These are phyloP conservation scores for Pseudois nayaur DNA, from an alignment of 2,113 vertebrate species.

Conservation along the genomic window DNA sequence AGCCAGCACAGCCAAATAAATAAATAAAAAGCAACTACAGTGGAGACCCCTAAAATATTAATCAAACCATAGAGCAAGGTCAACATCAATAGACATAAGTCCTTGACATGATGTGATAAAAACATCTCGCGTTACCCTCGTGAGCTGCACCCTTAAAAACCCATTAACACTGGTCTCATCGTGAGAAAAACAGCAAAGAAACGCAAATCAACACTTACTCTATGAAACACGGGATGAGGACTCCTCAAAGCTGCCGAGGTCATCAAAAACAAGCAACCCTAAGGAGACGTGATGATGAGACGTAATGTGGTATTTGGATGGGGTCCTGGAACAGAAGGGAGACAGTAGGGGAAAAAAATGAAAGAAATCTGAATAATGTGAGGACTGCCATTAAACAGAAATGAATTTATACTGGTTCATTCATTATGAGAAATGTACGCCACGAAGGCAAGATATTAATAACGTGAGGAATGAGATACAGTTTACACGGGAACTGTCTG, in stretches of 20 bases:
- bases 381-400: not conserved
- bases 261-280: not conserved
- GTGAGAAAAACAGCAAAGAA: not conserved
- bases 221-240: no score
- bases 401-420: no score
- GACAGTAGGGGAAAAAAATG: not conserved
- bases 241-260: not conserved
- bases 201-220: not conserved
- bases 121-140: accelerated
- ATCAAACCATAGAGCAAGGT: not conserved
- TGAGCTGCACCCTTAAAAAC: not conserved
- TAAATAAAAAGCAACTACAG: not conserved
- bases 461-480: accelerated
- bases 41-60: not conserved
- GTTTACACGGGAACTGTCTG: not conserved
- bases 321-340: not conserved
- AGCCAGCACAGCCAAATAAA: accelerated
- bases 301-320: not conserved
- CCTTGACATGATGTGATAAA: not conserved
- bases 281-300: not conserved
- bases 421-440: not conserved
- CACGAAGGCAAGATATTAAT: not conserved
- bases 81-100: not conserved
- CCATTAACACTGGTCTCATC: no score
- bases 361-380: not conserved